Percentiles rank a stretch among this genome's conserved stretches.
These are phyloP conservation scores for Athene noctua DNA, from an alignment of 2,113 vertebrate species.

Conservation along the genomic window DNA sequence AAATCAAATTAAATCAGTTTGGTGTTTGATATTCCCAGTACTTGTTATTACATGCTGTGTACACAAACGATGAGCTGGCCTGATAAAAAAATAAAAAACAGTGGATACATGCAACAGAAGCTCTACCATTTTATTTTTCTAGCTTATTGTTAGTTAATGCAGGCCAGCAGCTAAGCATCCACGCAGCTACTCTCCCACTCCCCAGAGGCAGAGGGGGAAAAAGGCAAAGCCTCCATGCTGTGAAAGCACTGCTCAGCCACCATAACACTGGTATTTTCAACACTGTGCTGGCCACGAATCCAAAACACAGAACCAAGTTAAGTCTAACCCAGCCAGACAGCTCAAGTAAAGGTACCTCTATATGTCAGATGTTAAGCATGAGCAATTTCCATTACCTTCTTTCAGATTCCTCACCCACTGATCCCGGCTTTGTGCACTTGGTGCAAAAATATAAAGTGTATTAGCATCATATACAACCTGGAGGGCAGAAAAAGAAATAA, in stretches of 20 bases:
- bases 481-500: not conserved
- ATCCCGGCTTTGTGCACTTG: constrained; percentile 83
- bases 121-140: not conserved
- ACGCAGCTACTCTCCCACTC: not conserved
- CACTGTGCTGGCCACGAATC: not conserved
- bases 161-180: not conserved
- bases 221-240: not conserved
- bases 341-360: not conserved
- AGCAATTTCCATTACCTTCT: constrained; percentile 77
- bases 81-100: not conserved
- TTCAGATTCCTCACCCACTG: constrained; percentile 90
- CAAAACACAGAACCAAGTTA: not conserved
- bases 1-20: not conserved
- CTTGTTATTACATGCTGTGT: not conserved
- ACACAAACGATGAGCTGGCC: not conserved
- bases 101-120: not conserved
- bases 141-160: not conserved
- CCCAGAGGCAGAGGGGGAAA: not conserved
- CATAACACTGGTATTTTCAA: not conserved
- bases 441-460: constrained; percentile 90
- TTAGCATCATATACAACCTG: constrained; percentile 89
- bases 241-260: not conserved
- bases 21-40: not conserved
- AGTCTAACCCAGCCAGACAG: not conserved
- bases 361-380: not conserved